phyloP scores from a whole-genome alignment of 2,888 invertebrate genomes.

The Yponomeuta plumbellus region DNA sequence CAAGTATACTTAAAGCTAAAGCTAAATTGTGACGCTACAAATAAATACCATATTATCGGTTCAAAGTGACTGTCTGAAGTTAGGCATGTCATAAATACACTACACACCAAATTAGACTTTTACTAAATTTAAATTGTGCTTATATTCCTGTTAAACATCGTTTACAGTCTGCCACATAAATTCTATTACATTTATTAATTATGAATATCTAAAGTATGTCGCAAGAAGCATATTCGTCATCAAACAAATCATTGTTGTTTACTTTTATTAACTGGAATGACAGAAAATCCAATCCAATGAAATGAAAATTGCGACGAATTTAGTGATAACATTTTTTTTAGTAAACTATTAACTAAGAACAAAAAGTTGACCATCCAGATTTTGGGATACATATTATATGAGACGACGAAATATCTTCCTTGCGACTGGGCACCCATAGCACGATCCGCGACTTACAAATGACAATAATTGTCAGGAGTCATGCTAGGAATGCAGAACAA shows the following conservation, averaged over 20 bases:
- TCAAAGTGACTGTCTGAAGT: background rate
- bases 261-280: too few species aligned
- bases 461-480: background rate
- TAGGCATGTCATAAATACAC: background rate
- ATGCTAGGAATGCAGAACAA: background rate
- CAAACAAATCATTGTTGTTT: too few species aligned
- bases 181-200: background rate
- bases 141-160: background rate
- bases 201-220: background rate
- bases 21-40: conserved; percentile 3
- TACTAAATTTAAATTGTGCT: background rate
- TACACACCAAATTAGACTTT: conserved; percentile 2
- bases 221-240: background rate
- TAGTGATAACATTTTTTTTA: too few species aligned
- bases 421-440: too few species aligned
- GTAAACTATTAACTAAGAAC: too few species aligned
- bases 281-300: too few species aligned
- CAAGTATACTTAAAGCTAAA: background rate
- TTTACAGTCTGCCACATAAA: background rate
- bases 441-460: background rate
- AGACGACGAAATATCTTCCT: too few species aligned
- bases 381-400: too few species aligned
- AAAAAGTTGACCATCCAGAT: too few species aligned
- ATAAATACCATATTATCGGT: background rate
- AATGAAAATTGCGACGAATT: too few species aligned